Evolutionary conservation across 2,888 invertebrate species (phyloP), one percentile per base, ranked within the genome.

Genomic region (Pegoplata infirma): DNA sequence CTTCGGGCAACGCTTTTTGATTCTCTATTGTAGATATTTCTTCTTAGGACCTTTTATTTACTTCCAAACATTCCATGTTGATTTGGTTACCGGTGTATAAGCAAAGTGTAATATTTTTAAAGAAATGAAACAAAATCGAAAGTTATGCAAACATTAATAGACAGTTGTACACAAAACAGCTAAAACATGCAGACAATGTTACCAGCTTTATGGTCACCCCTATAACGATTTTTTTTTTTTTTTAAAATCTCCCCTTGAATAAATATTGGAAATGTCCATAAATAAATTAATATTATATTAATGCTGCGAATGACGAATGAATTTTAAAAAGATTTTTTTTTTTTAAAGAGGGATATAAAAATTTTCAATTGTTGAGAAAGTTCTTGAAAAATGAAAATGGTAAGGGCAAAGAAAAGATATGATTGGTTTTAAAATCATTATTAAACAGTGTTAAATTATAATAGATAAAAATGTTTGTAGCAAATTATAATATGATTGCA

Each of bases 251-350:
- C 36, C 17, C 55, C 32, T 32, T 14, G 10, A 8, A 55, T 21
- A 46, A 44, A 44, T 16, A 40, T 40, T 40, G 36, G 36, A 0
- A 40, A 44, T 53, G 55, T n/a, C 17, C 55, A 55, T 55, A 53
- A 59, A 40, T 47, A 68, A 55, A 55, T 61, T 47, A 61, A 68
- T 55, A 36, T 17, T 23, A 23, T 3, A 53, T 44, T 55, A 63
- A 63, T 56, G 51, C n/a, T 19, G 19, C 5, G 49, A 47, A 68
- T 49, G 28, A 63, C 40, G 56, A 63, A 49, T 56, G 40, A 67
- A 61, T 61, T 67, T 67, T 14, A 59, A 61, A 59, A 55, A 40
- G 17, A 14, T 40, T 1, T 40, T 12, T 40, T 40, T 12, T 36
- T 1, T 40, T 40, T 40, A 40, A 1, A n/a, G 36, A 8, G 3